Evolutionary conservation across 2,113 vertebrate genomes (phyloP), one percentile per base, ranked within the genome.

Genomic region (Entelurus aequoreus): DNA sequence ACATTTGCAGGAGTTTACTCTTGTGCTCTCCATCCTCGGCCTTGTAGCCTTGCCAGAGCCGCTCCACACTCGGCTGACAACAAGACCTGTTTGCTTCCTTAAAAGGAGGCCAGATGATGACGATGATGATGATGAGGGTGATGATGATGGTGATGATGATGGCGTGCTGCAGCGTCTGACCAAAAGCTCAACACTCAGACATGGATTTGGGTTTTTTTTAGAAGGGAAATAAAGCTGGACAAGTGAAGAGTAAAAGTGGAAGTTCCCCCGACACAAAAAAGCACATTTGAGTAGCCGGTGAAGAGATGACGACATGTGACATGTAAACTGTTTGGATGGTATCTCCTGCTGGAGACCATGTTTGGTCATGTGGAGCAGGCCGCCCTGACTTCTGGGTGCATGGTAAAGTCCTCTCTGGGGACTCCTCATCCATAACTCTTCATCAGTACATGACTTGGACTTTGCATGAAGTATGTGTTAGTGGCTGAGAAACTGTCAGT

Each of bases 281-380:
- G 54, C 66, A 78, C 68, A 70, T 69, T 75, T 68, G 59, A 69
- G 68, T 36, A 65, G 59, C 69, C 9, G 19, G 63, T 65, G 63
- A 72, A 19, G n/a, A 37, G 68, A 66, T 9, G 67, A 47, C 59
- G 69, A 65, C 59, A 28, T 28, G 65, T 64, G 59, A 50, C 66
- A 80, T 72, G 60, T 79, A 75, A 75, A 84, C 76, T 50, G 64
- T 35, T 68, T 59, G 83, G 77, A 83, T 81, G 79, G 77, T 79
- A 71, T 72, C 40, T 71, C 66, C 69, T 68, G 48, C 73, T 80
- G 7, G 63, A 91, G 82, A 88, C 95, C 94, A 91, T 95, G 91
- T 96, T 95, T 94, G 94, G 94, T 83, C 88, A 92, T 66, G 74
- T 89, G 87, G 91, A 90, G 76, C 66, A 64, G 76, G 71, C 63